phyloP scores from a whole-genome alignment of 2,113 vertebrate species.

The Macrotus californicus region DNA sequence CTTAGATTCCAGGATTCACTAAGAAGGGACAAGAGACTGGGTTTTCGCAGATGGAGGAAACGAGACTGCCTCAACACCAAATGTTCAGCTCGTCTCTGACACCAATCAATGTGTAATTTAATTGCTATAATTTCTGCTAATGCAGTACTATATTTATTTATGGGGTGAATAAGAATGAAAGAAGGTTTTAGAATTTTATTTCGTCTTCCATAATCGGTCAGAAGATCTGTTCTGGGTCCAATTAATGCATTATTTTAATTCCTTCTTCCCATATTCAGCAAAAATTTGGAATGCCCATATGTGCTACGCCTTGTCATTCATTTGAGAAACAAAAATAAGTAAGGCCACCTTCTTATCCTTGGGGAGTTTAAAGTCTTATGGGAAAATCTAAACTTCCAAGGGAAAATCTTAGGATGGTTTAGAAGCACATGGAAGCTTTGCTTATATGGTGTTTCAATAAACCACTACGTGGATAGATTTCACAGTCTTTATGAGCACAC shows the following conservation, averaged over 20 bases:
- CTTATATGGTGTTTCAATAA: slow-evolving; percentile 9
- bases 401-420: background rate
- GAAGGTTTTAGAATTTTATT: background rate
- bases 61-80: background rate
- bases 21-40: background rate
- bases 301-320: background rate
- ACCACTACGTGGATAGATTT: background rate
- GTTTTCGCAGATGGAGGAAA: slow-evolving; percentile 21
- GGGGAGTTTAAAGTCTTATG: background rate
- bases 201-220: background rate
- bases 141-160: background rate
- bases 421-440: background rate
- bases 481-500: background rate
- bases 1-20: slow-evolving; percentile 29
- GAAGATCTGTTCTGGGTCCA: background rate
- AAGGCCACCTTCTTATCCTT: background rate
- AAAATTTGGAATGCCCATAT: background rate
- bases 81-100: background rate
- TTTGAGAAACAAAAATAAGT: background rate
- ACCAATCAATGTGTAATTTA: slow-evolving; percentile 15
- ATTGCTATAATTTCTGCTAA: background rate
- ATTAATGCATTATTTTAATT: background rate
- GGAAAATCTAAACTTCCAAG: background rate
- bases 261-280: background rate
- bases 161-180: background rate